Percentiles rank a stretch among this genome's conserved stretches.
These are phyloP conservation scores for Scolopax mira DNA, from an alignment of 2,113 vertebrate species.

Conservation along the genomic window DNA sequence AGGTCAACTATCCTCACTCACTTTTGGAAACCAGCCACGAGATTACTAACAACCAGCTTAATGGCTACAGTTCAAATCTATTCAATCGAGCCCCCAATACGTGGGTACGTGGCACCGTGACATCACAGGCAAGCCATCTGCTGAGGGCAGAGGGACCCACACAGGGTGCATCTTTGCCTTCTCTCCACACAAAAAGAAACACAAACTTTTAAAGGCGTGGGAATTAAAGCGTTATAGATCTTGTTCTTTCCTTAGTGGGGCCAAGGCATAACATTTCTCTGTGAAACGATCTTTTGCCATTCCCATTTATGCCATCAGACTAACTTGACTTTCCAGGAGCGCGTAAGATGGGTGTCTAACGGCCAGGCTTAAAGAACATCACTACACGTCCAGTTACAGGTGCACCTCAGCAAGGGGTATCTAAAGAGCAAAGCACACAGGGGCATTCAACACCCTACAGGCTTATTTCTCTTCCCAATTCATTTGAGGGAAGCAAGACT, in stretches of 20 bases:
- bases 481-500: not conserved
- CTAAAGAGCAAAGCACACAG: accelerated
- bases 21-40: conserved; percentile 71
- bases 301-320: not conserved
- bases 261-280: not conserved
- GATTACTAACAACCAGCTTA: conserved; percentile 72
- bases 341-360: not conserved
- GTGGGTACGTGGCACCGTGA: conserved; percentile 50
- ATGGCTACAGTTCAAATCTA: conserved; percentile 62
- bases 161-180: not conserved
- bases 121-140: conserved; percentile 63
- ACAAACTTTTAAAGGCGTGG: not conserved
- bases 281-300: not conserved
- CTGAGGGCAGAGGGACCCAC: conserved; percentile 34
- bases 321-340: accelerated
- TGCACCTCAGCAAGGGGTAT: not conserved
- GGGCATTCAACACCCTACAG: not conserved
- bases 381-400: accelerated
- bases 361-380: not conserved
- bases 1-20: conserved; percentile 63
- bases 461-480: not conserved
- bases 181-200: not conserved
- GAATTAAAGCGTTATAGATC: not conserved
- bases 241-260: not conserved
- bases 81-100: conserved; percentile 10